These are phyloP conservation scores for Leptarthrus brevirostris DNA, from an alignment of 2,888 invertebrate species.

Conservation along the genomic window DNA sequence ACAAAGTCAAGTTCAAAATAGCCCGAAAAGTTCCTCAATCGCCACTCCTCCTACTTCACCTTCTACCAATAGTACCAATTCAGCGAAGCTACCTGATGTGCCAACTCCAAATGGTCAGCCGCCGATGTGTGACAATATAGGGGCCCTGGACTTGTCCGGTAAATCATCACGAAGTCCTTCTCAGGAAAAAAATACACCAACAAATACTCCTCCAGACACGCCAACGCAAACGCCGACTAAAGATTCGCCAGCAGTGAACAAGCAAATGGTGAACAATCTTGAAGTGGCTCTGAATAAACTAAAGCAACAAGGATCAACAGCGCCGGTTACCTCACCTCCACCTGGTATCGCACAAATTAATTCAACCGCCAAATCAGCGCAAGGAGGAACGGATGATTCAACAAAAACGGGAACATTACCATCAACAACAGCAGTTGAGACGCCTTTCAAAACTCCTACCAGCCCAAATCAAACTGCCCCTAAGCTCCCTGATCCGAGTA, in stretches of 20 bases:
- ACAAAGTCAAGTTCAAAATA: slow-evolving; percentile 56
- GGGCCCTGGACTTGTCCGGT: slow-evolving; percentile 70
- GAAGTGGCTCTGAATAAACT: slow-evolving; percentile 65
- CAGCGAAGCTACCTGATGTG: slow-evolving; percentile 59
- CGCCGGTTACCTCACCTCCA: not conserved
- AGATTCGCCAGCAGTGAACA: slow-evolving; percentile 34
- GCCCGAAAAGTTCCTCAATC: not conserved
- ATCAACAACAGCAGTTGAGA: not conserved
- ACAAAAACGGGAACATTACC: slow-evolving; percentile 5
- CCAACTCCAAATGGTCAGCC: slow-evolving; percentile 51
- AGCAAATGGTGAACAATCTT: slow-evolving; percentile 58
- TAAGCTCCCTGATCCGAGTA: not conserved
- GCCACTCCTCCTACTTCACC: not conserved
- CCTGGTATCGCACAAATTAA: slow-evolving; percentile 27
- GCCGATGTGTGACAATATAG: slow-evolving; percentile 68
- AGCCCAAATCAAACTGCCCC: not conserved
- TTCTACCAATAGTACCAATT: not conserved
- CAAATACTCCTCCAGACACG: slow-evolving; percentile 52
- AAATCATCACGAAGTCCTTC: slow-evolving; percentile 62
- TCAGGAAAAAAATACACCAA: slow-evolving; percentile 55
- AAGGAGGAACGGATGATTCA: not conserved
- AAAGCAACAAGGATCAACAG: slow-evolving; percentile 59
- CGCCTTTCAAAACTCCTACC: not conserved
- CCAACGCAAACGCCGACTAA: slow-evolving; percentile 46
- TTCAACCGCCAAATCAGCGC: not conserved